phyloP scores from a whole-genome alignment of 1,140 invertebrate genomes.

The Leptopilina boulardi region DNA sequence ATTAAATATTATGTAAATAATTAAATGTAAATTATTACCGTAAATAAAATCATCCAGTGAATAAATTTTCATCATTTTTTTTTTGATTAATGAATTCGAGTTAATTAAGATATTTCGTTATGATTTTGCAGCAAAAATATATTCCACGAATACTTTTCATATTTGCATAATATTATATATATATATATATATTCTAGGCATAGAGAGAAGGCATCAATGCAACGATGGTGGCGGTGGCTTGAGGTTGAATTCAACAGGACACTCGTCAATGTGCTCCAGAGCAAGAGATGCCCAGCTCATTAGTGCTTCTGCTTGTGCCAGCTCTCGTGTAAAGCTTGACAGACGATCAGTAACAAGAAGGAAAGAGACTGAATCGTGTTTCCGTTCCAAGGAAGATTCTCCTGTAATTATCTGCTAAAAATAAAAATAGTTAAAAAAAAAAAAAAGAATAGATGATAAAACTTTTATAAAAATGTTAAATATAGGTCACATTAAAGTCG shows the following conservation, averaged over 20 bases:
- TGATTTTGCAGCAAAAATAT: neutral
- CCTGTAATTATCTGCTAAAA: conserved; percentile 8
- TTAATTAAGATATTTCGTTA: too few species aligned
- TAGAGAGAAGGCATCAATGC: conserved; percentile 3
- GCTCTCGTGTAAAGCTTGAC: conserved; percentile 10
- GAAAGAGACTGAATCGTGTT: conserved; percentile 20
- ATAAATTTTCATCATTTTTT: too few species aligned
- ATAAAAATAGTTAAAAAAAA: too few species aligned
- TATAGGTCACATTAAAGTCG: neutral
- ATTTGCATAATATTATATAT: neutral
- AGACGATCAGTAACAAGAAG: conserved; percentile 22
- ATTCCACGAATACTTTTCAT: neutral
- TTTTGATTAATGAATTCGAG: too few species aligned
- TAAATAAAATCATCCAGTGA: too few species aligned
- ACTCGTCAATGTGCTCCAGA: conserved; percentile 24
- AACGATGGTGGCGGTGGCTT: neutral
- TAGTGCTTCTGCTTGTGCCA: conserved; percentile 25
- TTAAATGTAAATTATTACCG: too few species aligned
- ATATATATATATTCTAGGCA: neutral
- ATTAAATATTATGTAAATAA: too few species aligned
- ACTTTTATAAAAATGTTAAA: too few species aligned
- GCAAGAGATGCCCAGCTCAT: conserved; percentile 26
- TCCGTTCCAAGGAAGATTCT: conserved; percentile 23
- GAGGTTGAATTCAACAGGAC: conserved; percentile 14
- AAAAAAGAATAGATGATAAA: neutral